Evolutionary conservation across 2,797 vertebrate genomes (phyloP).

Genomic region (Podargus strigoides): DNA sequence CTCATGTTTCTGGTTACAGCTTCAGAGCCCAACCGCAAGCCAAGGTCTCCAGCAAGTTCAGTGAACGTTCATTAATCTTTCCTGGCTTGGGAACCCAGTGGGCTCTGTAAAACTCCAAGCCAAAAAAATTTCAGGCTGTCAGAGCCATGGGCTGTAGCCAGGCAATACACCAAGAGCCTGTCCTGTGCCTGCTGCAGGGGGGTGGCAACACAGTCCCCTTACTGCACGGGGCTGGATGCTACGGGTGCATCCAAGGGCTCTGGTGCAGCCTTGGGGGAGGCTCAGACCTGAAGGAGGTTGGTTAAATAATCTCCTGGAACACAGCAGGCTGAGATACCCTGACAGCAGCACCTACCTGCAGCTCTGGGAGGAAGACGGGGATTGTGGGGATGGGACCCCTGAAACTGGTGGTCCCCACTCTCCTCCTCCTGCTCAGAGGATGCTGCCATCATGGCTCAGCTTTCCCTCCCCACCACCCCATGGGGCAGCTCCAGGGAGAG

Average conservation of each 20-base stretch:
- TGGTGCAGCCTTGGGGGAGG: background rate
- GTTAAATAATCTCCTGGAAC: background rate
- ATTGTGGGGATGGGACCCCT: background rate
- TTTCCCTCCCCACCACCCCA: background rate
- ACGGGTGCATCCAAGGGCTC: background rate
- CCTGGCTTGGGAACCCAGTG: background rate
- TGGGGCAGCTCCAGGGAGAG: background rate
- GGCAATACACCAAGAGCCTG: background rate
- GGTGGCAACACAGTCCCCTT: background rate
- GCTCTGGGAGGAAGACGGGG: background rate
- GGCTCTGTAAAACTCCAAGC: background rate
- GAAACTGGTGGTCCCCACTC: background rate
- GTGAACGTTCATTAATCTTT: background rate
- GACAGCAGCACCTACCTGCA: background rate
- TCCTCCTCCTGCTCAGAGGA: background rate
- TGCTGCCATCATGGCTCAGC: background rate
- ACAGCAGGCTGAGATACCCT: background rate
- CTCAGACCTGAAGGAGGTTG: background rate
- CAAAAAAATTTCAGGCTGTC: background rate
- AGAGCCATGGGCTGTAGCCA: background rate
- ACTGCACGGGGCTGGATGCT: background rate
- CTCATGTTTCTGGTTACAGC: background rate
- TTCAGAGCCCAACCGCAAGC: fast-evolving
- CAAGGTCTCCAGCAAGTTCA: background rate
- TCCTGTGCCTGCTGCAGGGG: background rate